Percentiles rank a stretch among this genome's conserved stretches.
phyloP scores from a whole-genome alignment of 2,113 vertebrate genomes.

The Piaya cayana region DNA sequence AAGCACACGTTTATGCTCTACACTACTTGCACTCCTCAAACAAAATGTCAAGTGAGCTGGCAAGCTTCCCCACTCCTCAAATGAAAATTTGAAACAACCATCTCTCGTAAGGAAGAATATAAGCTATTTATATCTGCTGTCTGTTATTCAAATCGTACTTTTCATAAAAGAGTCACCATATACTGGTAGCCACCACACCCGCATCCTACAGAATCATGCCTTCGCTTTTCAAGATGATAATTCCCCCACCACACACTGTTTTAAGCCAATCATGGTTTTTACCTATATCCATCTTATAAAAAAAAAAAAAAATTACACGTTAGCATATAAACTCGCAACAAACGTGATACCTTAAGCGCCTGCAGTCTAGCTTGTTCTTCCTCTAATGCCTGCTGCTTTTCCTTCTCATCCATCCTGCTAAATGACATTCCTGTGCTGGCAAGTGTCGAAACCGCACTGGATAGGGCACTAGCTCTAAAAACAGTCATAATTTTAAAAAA shows the following conservation, averaged over 20 bases:
- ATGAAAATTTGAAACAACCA: neutral
- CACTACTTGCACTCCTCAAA: neutral
- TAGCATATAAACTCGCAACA: neutral
- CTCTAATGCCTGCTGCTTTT: conserved; percentile 89
- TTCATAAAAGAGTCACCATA: no score
- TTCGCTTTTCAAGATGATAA: no score
- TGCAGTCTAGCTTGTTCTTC: conserved; percentile 90
- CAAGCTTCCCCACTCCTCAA: neutral
- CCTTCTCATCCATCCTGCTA: conserved; percentile 87
- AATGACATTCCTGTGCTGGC: conserved; percentile 88
- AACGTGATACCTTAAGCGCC: conserved; percentile 83
- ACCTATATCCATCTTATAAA: neutral
- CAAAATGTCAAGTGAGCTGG: neutral
- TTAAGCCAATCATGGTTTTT: neutral
- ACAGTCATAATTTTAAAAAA: neutral
- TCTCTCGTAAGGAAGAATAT: no score
- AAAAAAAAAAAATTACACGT: neutral
- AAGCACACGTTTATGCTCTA: neutral
- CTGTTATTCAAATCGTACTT: no score
- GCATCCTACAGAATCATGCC: no score
- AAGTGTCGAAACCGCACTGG: conserved; percentile 87
- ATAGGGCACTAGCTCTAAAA: conserved; percentile 85
- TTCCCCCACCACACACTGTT: no score
- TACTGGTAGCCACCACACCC: no score
- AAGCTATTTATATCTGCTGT: no score